A percentile compares a stretch with the other conserved stretches of the same genome.
phyloP scores from a whole-genome alignment of 2,113 vertebrate genomes.

The Ochotona princeps region DNA sequence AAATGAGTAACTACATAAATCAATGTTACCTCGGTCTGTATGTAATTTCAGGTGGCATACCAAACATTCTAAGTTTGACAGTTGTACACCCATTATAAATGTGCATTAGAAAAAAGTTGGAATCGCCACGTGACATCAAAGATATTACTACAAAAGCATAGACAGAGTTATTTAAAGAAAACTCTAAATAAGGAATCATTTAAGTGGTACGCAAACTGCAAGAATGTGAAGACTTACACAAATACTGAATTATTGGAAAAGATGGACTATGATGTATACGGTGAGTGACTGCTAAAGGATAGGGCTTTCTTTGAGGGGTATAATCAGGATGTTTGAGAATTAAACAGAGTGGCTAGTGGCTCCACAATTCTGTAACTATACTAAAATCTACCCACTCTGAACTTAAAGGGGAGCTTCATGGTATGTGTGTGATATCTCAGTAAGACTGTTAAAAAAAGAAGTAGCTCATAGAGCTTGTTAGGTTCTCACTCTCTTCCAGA shows the following conservation, averaged over 20 bases:
- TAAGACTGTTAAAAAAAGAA: background rate
- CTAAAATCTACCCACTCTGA: background rate
- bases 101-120: background rate
- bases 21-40: background rate
- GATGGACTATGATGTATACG: background rate
- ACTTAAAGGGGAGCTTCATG: constrained; percentile 11
- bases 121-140: background rate
- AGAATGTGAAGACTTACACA: background rate
- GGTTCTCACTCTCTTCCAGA: background rate
- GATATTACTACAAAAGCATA: background rate
- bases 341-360: background rate
- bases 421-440: background rate
- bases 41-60: background rate
- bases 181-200: background rate
- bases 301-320: background rate
- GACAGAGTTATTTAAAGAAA: constrained; percentile 1
- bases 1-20: background rate
- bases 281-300: background rate
- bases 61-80: background rate
- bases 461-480: background rate
- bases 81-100: background rate
- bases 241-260: background rate
- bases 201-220: background rate
- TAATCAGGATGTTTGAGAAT: background rate
- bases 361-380: constrained; percentile 1